phyloP scores from a whole-genome alignment of 2,797 vertebrate genomes.

The Adrianichthys oophorus region DNA sequence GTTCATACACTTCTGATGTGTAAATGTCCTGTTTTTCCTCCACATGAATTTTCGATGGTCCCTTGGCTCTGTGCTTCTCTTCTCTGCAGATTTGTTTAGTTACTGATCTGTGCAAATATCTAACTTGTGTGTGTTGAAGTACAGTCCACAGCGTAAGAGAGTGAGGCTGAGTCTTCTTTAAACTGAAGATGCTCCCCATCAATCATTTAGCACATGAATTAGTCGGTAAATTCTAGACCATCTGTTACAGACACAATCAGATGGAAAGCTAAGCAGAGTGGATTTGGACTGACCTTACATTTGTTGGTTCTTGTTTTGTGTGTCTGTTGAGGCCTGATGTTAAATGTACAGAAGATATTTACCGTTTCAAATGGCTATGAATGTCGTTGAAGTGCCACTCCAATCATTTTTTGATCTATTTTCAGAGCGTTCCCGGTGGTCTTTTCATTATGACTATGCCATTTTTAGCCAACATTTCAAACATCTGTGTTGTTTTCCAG shows the following conservation, averaged over 20 bases:
- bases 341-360: background rate
- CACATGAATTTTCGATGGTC: too few species aligned
- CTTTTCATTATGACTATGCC: too few species aligned
- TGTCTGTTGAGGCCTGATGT: constrained; percentile 1
- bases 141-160: background rate
- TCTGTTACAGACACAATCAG: constrained; percentile 4
- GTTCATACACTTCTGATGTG: too few species aligned
- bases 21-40: too few species aligned
- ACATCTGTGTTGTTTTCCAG: too few species aligned
- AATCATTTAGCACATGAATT: constrained; percentile 8
- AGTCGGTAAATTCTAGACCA: constrained; percentile 17
- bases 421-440: too few species aligned
- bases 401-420: too few species aligned
- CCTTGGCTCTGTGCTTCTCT: too few species aligned
- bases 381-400: too few species aligned
- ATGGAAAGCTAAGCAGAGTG: constrained; percentile 13
- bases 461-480: too few species aligned
- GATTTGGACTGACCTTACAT: background rate
- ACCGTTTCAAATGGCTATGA: too few species aligned
- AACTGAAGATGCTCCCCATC: constrained; percentile 27
- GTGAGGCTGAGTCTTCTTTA: background rate
- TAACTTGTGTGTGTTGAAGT: background rate
- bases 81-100: background rate
- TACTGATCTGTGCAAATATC: background rate
- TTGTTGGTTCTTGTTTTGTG: background rate